Conservation (phyloP, 2,888 invertebrate species). For the Tholera decimalis region DNA sequence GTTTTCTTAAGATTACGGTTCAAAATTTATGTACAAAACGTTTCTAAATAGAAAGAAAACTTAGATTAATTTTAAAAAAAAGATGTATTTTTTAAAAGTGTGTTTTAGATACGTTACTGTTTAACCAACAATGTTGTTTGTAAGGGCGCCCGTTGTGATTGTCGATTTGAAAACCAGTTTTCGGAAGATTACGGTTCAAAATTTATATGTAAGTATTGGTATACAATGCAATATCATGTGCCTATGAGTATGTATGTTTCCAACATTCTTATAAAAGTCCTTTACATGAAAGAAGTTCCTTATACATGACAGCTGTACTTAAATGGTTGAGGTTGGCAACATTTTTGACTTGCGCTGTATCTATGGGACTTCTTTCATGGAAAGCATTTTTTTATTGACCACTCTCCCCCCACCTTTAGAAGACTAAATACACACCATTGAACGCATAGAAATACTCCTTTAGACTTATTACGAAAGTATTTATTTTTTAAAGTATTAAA, state of each 20-base stretch:
- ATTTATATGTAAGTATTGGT: constrained; percentile 4
- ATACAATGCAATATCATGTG: constrained; percentile 38
- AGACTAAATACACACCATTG: constrained; percentile 42
- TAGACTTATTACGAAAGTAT: constrained; percentile 40
- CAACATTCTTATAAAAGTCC: background rate
- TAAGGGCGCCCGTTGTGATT: constrained; percentile 1
- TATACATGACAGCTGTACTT: background rate
- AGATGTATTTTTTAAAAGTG: constrained; percentile 34
- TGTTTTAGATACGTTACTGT: constrained; percentile 32
- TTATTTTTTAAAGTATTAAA: constrained; percentile 43
- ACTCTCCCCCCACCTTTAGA: constrained; percentile 59
- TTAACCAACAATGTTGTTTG: constrained; percentile 24
- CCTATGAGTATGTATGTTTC: constrained; percentile 10
- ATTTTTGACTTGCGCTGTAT: background rate
- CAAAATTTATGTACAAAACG: background rate
- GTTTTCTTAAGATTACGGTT: background rate
- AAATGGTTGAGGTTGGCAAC: background rate
- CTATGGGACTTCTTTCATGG: constrained; percentile 9
- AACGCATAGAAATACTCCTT: constrained; percentile 52
- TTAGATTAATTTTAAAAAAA: constrained; percentile 8
- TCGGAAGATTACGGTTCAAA: background rate
- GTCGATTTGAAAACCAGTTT: constrained; percentile 12
- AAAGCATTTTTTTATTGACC: background rate
- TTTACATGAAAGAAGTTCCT: constrained; percentile 10
- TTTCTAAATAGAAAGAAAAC: constrained; percentile 10